phyloP scores from a whole-genome alignment of 2,797 vertebrate species.

The Leptoclinus maculatus region DNA sequence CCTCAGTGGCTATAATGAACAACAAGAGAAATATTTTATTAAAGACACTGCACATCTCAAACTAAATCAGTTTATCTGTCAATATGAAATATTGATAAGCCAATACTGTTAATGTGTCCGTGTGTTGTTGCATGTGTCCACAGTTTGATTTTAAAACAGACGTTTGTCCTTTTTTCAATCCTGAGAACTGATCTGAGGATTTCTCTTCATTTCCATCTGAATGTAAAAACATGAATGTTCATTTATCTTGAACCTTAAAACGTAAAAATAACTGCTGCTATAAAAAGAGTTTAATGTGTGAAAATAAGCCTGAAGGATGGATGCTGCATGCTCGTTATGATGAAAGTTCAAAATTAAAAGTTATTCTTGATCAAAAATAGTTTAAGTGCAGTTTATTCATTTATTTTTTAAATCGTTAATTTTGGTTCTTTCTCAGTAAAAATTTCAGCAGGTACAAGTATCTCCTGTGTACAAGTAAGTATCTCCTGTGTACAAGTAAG shows the following conservation, averaged over 20 bases:
- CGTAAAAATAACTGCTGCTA: constrained; percentile 51
- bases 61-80: constrained; percentile 6
- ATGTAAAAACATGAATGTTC: constrained; percentile 54
- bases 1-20: neutral
- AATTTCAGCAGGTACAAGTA: neutral
- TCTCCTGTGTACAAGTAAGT: too few relatives aligned
- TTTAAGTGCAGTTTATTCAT: neutral
- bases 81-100: constrained; percentile 4
- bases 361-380: constrained; percentile 21
- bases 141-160: constrained; percentile 15
- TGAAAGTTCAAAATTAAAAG: constrained; percentile 59
- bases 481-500: too few relatives aligned
- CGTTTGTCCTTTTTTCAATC: neutral
- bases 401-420: neutral
- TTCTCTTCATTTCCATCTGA: constrained; percentile 44
- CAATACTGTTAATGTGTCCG: constrained; percentile 39
- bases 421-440: neutral
- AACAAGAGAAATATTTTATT: neutral
- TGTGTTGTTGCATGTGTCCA: constrained; percentile 63
- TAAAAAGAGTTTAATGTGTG: constrained; percentile 30
- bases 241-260: constrained; percentile 31
- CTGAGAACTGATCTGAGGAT: neutral
- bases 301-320: constrained; percentile 14
- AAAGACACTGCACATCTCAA: neutral
- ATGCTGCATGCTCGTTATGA: constrained; percentile 78